These are phyloP conservation scores for Camarhynchus parvulus DNA, from an alignment of 2,113 vertebrate species.

Conservation along the genomic window DNA sequence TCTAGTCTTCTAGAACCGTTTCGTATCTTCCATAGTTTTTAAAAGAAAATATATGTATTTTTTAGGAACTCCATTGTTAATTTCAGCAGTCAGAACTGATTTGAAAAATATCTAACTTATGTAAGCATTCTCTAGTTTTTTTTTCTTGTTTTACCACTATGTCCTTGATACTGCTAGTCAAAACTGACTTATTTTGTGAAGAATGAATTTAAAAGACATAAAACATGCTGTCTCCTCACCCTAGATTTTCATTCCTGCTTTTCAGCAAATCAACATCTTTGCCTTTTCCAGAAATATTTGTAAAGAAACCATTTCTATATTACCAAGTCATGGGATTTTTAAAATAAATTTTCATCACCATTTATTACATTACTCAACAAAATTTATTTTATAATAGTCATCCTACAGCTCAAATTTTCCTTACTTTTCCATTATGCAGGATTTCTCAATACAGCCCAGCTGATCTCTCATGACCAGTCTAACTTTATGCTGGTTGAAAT, in stretches of 20 bases:
- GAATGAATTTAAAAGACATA: neutral
- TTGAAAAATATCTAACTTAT: too few species aligned
- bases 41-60: neutral
- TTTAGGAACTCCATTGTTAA: neutral
- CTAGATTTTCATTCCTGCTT: neutral
- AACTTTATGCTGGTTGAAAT: neutral
- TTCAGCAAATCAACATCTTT: neutral
- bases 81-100: neutral
- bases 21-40: neutral
- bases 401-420: neutral
- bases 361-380: neutral
- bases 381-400: neutral
- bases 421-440: neutral
- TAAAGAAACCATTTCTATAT: neutral
- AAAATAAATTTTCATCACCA: accelerated
- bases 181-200: neutral
- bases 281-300: neutral
- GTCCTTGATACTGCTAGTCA: neutral
- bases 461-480: neutral
- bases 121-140: neutral
- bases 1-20: neutral
- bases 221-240: neutral
- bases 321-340: neutral
- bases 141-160: neutral
- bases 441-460: neutral